These are phyloP conservation scores for Apotomis turbidana DNA, from an alignment of 2,888 invertebrate species.

Conservation along the genomic window DNA sequence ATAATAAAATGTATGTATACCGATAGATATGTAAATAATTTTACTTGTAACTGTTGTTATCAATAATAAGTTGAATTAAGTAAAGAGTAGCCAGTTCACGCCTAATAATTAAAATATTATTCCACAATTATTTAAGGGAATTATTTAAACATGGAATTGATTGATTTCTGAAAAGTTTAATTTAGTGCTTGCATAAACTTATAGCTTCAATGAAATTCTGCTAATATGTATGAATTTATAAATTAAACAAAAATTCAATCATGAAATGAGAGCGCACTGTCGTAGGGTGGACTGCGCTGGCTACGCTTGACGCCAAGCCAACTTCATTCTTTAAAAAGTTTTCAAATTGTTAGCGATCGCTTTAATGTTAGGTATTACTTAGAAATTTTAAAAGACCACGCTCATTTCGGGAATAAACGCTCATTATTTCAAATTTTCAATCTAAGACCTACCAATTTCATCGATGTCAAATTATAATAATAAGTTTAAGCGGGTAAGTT, in stretches of 20 bases:
- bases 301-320: slow-evolving; percentile 59
- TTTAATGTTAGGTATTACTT: slow-evolving; percentile 39
- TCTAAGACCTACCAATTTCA: not conserved
- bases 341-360: slow-evolving; percentile 39
- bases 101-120: no score
- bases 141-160: no score
- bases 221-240: not conserved
- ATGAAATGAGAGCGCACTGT: slow-evolving; percentile 11
- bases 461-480: not conserved
- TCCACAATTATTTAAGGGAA: no score
- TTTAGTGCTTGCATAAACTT: no score
- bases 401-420: slow-evolving; percentile 6
- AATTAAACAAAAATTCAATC: not conserved
- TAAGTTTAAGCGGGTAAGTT: no score
- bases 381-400: slow-evolving; percentile 27
- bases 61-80: no score
- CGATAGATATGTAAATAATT: no score
- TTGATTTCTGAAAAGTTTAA: no score
- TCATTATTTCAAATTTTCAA: slow-evolving; percentile 6
- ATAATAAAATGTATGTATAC: no score
- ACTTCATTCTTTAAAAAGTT: slow-evolving; percentile 52
- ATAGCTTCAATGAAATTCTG: not conserved
- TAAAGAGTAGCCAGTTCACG: no score
- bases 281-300: slow-evolving; percentile 42
- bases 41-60: no score